Evolutionary conservation across 2,113 vertebrate genomes (phyloP), one percentile per base, ranked within the genome.

Genomic region (Vulpes ferrilata): DNA sequence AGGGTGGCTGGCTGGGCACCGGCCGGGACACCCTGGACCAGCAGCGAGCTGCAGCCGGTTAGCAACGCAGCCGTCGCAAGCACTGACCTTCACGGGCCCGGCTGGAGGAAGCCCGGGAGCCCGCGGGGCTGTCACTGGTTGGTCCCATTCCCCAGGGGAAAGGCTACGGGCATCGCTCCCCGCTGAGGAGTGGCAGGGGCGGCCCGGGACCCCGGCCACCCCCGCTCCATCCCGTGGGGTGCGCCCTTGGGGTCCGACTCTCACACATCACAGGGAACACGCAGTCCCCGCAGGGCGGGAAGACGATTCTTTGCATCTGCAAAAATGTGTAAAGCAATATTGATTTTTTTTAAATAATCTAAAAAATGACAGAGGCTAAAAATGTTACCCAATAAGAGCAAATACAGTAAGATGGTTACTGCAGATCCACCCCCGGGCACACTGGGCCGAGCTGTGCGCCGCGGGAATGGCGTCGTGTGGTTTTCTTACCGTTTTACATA

Each of bases 401-500:
- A 15, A 3, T 0, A 3, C 35, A 2, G 8, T 8, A 6, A 48
- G 73, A 7, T 2, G 10, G 3, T 25, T 9, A 1, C 13, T 2
- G 20, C 22, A 17, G n/a, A 7, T 27, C 32, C 27, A 0, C 1
- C 1, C 1, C 7, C 7, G 43, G 25, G 35, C 0, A 0, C 22
- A 0, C 11, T 1, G 4, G 22, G 71, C 69, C 0, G 6, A 3
- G 15, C 7, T 0, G 10, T 0, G 0, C 30, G 0, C 60, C 82
- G 0, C 0, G 0, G 55, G 20, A 11, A 12, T 1, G 20, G 6
- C 69, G 5, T 2, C 0, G n/a, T n/a, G 6, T 4, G n/a, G 12
- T 9, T 30, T 88, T 30, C 17, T 19, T 20, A 1, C 4, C 5
- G 0, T 12, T 23, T 15, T 1, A 0, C 0, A 1, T 7, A 1